phyloP scores from a whole-genome alignment of 2,113 vertebrate species.

The Callospermophilus lateralis region DNA sequence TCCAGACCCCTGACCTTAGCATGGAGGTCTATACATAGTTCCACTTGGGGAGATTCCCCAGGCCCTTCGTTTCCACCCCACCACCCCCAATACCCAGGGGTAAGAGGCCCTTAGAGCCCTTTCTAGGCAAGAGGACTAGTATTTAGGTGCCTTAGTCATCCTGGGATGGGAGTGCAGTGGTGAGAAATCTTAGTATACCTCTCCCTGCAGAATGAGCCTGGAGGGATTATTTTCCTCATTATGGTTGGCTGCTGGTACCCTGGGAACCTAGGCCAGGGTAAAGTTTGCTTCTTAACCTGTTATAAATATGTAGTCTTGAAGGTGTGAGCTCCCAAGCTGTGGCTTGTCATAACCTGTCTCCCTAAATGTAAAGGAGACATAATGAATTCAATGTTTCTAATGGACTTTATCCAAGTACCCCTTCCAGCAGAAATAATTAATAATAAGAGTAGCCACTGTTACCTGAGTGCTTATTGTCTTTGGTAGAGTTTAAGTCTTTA shows the following conservation, averaged over 20 bases:
- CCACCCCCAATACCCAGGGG: background rate
- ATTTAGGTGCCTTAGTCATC: conserved; percentile 14
- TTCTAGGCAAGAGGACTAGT: conserved; percentile 39
- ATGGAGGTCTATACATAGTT: background rate
- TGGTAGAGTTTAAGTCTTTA: background rate
- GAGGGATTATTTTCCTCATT: conserved; percentile 23
- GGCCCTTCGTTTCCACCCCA: background rate
- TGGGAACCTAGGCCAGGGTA: background rate
- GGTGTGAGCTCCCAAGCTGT: background rate
- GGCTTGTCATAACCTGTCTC: background rate
- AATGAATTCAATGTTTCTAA: background rate
- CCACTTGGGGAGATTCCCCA: background rate
- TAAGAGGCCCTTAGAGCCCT: conserved; percentile 33
- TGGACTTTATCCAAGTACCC: conserved; percentile 13
- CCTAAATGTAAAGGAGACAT: background rate
- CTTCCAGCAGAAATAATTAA: background rate
- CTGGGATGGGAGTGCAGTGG: background rate
- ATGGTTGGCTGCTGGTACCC: background rate
- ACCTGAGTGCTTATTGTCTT: background rate
- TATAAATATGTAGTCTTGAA: conserved; percentile 16
- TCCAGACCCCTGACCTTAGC: background rate
- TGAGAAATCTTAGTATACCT: background rate
- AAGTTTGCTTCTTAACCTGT: conserved; percentile 51
- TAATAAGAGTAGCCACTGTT: background rate
- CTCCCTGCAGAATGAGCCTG: background rate